These are phyloP conservation scores for Gavia stellata DNA, from an alignment of 2,113 vertebrate genomes.

Conservation along the genomic window DNA sequence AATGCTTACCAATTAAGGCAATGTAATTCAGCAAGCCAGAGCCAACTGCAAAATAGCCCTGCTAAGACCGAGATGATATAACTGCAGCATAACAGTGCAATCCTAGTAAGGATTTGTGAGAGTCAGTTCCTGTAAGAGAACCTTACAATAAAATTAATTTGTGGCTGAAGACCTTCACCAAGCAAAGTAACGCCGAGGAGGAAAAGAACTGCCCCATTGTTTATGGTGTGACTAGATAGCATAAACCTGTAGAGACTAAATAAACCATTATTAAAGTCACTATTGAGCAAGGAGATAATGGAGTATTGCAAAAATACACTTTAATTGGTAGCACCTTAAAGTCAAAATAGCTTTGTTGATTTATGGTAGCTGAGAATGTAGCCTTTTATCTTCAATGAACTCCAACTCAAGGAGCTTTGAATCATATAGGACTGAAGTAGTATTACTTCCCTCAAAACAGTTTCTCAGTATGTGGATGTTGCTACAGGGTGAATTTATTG, in stretches of 20 bases:
- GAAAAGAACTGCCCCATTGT: not conserved
- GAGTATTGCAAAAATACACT: not conserved
- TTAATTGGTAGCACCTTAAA: not conserved
- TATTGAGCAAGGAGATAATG: not conserved
- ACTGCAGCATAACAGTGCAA: not conserved
- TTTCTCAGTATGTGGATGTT: not conserved
- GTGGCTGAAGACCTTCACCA: not conserved
- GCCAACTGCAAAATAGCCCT: not conserved
- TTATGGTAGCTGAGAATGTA: not conserved
- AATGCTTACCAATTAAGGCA: constrained; percentile 13
- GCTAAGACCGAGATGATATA: not conserved
- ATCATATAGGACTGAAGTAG: not conserved
- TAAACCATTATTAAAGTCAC: not conserved
- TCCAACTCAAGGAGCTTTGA: not conserved
- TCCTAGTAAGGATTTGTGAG: not conserved
- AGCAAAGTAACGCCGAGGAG: not conserved
- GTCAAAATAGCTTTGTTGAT: not conserved
- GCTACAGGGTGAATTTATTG: not conserved
- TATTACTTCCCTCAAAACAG: not conserved
- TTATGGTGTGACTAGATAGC: not conserved
- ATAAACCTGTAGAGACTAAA: not conserved
- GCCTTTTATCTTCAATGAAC: not conserved
- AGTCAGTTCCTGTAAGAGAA: not conserved
- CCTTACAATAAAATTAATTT: not conserved
- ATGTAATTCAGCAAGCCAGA: not conserved